These are phyloP conservation scores for Todiramphus chloris DNA, from an alignment of 2,113 vertebrate genomes.

Conservation along the genomic window DNA sequence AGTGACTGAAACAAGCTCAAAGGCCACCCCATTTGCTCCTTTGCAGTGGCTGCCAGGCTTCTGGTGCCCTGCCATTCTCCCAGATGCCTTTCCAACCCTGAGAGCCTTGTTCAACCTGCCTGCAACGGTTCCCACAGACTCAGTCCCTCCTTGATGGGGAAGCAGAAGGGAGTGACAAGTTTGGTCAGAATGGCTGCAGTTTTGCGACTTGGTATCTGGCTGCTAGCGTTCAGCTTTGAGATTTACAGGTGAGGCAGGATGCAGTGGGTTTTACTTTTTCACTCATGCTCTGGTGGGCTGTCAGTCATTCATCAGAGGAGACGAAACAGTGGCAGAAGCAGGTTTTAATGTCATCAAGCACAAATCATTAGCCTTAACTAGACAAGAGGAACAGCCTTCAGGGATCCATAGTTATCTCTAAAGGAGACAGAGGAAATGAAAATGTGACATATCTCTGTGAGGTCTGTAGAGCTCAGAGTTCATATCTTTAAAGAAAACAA, in stretches of 20 bases:
- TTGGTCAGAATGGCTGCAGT: neutral
- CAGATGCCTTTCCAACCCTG: neutral
- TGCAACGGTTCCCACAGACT: accelerated
- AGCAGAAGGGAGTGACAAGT: neutral
- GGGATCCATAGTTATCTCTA: slow-evolving; percentile 40
- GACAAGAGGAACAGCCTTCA: slow-evolving; percentile 47
- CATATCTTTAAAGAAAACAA: slow-evolving; percentile 23
- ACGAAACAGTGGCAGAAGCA: neutral
- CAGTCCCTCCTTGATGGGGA: neutral
- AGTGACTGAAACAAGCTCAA: neutral
- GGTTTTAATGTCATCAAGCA: slow-evolving; percentile 55
- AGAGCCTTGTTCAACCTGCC: neutral
- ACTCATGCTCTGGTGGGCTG: neutral
- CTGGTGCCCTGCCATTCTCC: neutral
- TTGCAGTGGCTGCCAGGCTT: neutral
- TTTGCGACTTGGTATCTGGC: neutral
- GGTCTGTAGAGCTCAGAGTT: neutral
- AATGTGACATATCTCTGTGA: neutral
- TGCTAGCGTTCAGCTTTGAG: neutral
- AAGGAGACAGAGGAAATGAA: slow-evolving; percentile 17
- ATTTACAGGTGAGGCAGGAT: neutral
- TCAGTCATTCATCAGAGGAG: slow-evolving; percentile 53
- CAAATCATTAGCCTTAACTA: slow-evolving; percentile 58
- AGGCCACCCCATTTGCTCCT: neutral
- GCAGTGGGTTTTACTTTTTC: neutral